A percentile compares a stretch with the other conserved stretches of the same genome.
Evolutionary conservation across 2,113 vertebrate genomes (phyloP).

Genomic region (Austrofundulus limnaeus): DNA sequence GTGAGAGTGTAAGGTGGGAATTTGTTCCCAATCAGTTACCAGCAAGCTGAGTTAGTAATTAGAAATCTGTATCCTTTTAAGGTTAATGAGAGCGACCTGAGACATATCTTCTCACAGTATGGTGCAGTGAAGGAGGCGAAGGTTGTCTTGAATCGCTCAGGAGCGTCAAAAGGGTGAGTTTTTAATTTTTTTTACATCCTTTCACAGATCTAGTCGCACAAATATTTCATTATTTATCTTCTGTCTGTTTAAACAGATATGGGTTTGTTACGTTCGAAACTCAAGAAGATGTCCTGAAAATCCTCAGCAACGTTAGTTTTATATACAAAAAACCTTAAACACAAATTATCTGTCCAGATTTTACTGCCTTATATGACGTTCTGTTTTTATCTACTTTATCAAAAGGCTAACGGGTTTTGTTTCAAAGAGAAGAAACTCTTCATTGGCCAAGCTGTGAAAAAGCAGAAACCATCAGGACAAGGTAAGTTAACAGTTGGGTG

Average conservation of each 20-base stretch:
- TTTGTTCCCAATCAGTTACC: too few relatives aligned
- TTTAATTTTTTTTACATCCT: neutral
- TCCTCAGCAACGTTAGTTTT: slow-evolving; percentile 84
- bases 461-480: slow-evolving; percentile 76
- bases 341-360: too few relatives aligned
- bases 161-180: slow-evolving; percentile 85
- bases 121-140: slow-evolving; percentile 89
- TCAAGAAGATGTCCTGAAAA: slow-evolving; percentile 86
- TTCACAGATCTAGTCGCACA: neutral
- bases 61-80: slow-evolving; percentile 45
- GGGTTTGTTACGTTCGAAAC: slow-evolving; percentile 90
- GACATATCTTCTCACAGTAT: slow-evolving; percentile 84
- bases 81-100: slow-evolving; percentile 86
- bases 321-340: too few relatives aligned
- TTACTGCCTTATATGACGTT: neutral
- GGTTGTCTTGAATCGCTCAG: slow-evolving; percentile 85
- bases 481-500: slow-evolving; percentile 59
- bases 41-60: too few relatives aligned
- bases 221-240: neutral
- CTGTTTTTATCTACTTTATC: neutral
- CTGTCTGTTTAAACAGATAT: slow-evolving; percentile 76
- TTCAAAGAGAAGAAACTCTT: slow-evolving; percentile 86
- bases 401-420: slow-evolving; percentile 80
- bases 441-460: slow-evolving; percentile 87
- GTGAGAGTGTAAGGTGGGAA: too few relatives aligned